Evolutionary conservation across 1,140 invertebrate species (phyloP).

Genomic region (Neotoxoptera formosana): DNA sequence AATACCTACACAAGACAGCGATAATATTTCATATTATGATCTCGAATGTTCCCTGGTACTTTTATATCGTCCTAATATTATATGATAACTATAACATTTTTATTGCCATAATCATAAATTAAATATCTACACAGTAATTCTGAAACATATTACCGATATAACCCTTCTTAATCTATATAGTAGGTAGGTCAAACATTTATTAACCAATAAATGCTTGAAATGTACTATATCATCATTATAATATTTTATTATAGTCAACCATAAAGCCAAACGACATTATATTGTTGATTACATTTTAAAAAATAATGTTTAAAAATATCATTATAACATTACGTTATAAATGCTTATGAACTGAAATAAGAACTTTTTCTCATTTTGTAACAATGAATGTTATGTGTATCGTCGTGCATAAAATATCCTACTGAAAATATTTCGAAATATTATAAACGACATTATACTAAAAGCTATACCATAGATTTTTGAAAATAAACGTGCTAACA

Average conservation of each 20-base stretch:
- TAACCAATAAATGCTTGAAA: neutral
- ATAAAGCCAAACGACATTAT: neutral
- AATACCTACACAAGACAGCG: neutral
- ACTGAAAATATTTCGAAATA: neutral
- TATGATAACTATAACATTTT: neutral
- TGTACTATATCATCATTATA: neutral
- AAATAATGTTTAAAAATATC: neutral
- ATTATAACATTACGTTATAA: neutral
- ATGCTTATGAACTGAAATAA: neutral
- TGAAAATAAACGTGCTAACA: neutral
- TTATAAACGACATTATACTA: neutral
- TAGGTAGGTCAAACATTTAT: neutral
- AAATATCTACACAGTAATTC: neutral
- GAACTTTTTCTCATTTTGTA: neutral
- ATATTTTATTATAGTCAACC: neutral
- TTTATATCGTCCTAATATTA: slow-evolving; percentile 6
- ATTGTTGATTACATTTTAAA: neutral
- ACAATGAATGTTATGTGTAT: neutral
- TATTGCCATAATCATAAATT: neutral
- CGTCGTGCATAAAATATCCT: neutral
- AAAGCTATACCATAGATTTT: neutral
- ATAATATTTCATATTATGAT: slow-evolving; percentile 20
- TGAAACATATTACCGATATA: neutral
- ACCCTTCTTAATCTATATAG: neutral
- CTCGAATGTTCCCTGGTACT: neutral